Evolutionary conservation across 1,140 invertebrate genomes (phyloP), one percentile per base, ranked within the genome.

Genomic region (Venustaconcha ellipsiformis): DNA sequence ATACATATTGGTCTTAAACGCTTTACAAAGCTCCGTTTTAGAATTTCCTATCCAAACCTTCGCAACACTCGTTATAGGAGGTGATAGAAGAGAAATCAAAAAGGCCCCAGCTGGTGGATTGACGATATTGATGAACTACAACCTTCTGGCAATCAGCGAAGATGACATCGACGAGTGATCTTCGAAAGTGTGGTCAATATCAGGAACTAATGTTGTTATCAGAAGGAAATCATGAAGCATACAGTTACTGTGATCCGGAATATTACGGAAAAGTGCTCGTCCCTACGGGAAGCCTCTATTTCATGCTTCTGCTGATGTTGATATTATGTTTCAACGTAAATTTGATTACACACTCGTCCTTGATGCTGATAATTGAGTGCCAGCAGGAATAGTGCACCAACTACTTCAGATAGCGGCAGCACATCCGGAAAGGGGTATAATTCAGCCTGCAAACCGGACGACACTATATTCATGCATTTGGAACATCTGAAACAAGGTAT

Each of bases 101-200:
- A 78, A 57, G 30, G 80, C 78, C 0, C 48, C 57, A 15, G 75
- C 74, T 56, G 80, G 83, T 23, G 75, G 81, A 57, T 72, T 87
- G n/a, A 84, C 84, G 1, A 55, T 86, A 14, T 67, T 86, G 23
- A 65, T 88, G 18, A 88, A 87, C 68, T 88, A 88, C 72, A 88
- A 88, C 70, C 71, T 88, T 3, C 67, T 88, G 37, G 87, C 87
- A 1, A 67, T 81, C 1, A 79, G 78, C 58, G 79, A 75, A 73
- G 86, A 87, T 71, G 84, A 87, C 65, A 83, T 88, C 23, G 82
- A 86, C 26, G 86, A 87, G 59, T 86, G 85, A 65, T 15, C 64
- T 88, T 12, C 79, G 83, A 26, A 88, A 88, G 76, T 88, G 87
- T 78, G 87, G 87, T 2, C 87, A 88, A 58, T 88, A 88, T 72